Evolutionary conservation across 2,113 vertebrate genomes (phyloP).

Genomic region (Cyanocitta stelleri): DNA sequence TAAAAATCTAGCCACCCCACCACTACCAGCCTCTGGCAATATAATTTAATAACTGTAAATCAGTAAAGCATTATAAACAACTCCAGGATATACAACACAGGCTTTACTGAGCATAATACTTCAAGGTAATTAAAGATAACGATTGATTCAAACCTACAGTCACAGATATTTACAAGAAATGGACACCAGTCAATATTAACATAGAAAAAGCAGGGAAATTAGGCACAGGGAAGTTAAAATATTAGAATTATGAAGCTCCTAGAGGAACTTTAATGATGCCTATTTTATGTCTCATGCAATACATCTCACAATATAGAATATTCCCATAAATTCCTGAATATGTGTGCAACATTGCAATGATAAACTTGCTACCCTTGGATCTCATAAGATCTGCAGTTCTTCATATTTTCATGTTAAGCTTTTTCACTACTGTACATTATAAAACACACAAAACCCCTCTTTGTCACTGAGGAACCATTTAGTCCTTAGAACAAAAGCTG

Average conservation of each 20-base stretch:
- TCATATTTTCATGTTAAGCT: not conserved
- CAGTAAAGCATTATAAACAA: conserved; percentile 7
- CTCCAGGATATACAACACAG: not conserved
- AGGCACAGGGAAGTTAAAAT: not conserved
- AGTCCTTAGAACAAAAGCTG: not conserved
- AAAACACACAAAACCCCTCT: not conserved
- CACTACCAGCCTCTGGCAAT: not conserved
- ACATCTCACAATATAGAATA: not conserved
- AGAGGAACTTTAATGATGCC: not conserved
- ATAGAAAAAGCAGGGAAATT: not conserved
- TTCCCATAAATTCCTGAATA: not conserved
- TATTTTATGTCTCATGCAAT: not conserved
- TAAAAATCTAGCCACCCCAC: not conserved
- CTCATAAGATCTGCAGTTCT: not conserved
- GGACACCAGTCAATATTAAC: not conserved
- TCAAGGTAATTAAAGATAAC: not conserved
- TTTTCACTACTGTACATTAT: not conserved
- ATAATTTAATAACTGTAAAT: not conserved
- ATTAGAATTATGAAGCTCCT: not conserved
- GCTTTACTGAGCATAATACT: not conserved
- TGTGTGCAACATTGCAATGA: accelerated
- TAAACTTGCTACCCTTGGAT: not conserved
- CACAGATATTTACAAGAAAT: not conserved
- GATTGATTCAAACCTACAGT: not conserved
- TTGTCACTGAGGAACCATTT: not conserved